Evolutionary conservation across 2,797 vertebrate species (phyloP), one percentile per base, ranked within the genome.

Genomic region (Danionella dracula): DNA sequence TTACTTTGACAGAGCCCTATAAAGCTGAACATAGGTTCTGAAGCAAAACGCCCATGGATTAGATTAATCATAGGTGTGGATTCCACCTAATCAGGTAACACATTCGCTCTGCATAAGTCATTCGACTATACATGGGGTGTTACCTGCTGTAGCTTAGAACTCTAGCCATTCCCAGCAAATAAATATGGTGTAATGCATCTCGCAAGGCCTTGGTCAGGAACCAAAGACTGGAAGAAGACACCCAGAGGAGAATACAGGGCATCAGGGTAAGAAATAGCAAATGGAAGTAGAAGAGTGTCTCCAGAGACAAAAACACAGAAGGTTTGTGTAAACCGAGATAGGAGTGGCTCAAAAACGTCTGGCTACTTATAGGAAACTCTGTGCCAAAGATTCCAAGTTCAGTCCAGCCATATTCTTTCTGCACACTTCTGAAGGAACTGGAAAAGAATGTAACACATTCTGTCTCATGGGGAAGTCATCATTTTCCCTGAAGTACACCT

Each of bases 291-390:
- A 16, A 72, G 4, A n/a, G 10, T 48, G 31, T 70, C 37, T 72
- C 70, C 59, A 74, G 23, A 76, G 55, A 80, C 69, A 74, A 37
- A 50, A 67, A 53, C 41, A 58, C 57, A 54, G 65, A 71, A 20
- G 59, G 62, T 60, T 55, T 61, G 71, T 57, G 72, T 76, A 78
- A 84, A 78, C 58, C 68, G 71, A 84, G 63, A 76, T 55, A 54
- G 67, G 62, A 62, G 49, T 55, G 74, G 68, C 70, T 70, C 44
- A 66, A 66, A 70, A 76, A 73, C 55, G 59, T 75, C 67, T 74
- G 17, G 34, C 41, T 67, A 66, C 61, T 58, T 45, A 49, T 66
- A 27, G 51, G 60, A 74, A 58, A 62, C 54, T 50, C 44, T 46
- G 34, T 49, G 32, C 67, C 67, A 76, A 41, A 27, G 42, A 66